Percentiles rank a stretch among this genome's conserved stretches.
phyloP scores from a whole-genome alignment of 2,888 invertebrate species.

The Orthosia gracilis region DNA sequence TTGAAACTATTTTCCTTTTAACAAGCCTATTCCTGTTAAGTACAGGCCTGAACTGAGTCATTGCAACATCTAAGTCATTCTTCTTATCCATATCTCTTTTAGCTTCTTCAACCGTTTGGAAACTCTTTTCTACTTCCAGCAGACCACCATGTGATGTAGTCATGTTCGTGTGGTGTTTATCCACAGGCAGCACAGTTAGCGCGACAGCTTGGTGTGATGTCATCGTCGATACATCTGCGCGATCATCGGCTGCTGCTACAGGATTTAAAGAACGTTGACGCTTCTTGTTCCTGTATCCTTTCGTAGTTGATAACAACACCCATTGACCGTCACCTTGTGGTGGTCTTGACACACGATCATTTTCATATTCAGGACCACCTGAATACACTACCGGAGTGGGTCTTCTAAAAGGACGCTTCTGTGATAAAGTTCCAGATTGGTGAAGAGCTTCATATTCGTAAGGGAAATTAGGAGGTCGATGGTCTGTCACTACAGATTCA shows the following conservation, averaged over 20 bases:
- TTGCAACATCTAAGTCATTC: constrained; percentile 79
- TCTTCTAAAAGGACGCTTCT: constrained; percentile 83
- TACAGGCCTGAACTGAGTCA: constrained; percentile 78
- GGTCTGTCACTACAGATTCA: constrained; percentile 87
- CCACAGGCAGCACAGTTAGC: constrained; percentile 94
- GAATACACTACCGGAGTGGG: constrained; percentile 89
- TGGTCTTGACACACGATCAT: constrained; percentile 91
- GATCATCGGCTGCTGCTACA: constrained; percentile 70
- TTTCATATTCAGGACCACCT: constrained; percentile 82
- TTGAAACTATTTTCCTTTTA: constrained; percentile 80
- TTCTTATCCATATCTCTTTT: constrained; percentile 84
- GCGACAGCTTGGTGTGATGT: constrained; percentile 91
- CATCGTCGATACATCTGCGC: constrained; percentile 76
- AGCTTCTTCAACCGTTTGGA: constrained; percentile 93
- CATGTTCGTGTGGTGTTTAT: constrained; percentile 92
- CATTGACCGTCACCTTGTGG: constrained; percentile 94
- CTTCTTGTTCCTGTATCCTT: constrained; percentile 93
- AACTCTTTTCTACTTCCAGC: constrained; percentile 94
- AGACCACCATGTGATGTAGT: constrained; percentile 94
- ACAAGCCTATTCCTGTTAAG: constrained; percentile 79
- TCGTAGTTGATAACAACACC: constrained; percentile 95
- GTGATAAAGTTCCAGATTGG: constrained; percentile 74
- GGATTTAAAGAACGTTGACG: constrained; percentile 84
- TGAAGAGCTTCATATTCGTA: constrained; percentile 87
- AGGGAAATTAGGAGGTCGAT: constrained; percentile 88